Conservation (phyloP, 2,888 invertebrate species). For the Meteorus colon region DNA sequence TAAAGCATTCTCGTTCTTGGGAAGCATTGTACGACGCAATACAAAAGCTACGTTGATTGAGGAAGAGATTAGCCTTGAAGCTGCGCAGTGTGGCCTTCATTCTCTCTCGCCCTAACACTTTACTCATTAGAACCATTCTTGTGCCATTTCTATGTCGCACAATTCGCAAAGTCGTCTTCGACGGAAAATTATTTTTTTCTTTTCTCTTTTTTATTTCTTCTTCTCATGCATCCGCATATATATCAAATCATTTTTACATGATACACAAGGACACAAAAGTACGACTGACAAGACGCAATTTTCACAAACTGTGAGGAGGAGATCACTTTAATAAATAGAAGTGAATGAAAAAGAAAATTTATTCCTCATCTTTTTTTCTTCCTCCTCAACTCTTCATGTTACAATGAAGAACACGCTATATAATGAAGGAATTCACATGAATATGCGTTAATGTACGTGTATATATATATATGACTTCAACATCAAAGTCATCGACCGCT, state of each 20-base stretch:
- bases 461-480: constrained; percentile 44
- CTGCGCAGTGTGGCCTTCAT: constrained; percentile 41
- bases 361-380: background rate
- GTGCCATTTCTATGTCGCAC: constrained; percentile 36
- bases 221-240: background rate
- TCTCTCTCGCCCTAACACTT: constrained; percentile 37
- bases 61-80: constrained; percentile 56
- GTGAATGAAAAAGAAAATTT: background rate
- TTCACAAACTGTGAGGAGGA: background rate
- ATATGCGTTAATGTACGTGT: constrained; percentile 2
- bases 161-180: constrained; percentile 3
- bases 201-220: background rate
- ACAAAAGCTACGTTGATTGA: constrained; percentile 58
- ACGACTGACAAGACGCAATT: background rate
- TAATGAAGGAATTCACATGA: constrained; percentile 16
- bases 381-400: background rate
- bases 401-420: background rate
- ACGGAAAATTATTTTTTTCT: constrained; percentile 4
- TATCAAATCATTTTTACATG: background rate
- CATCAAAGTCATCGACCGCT: constrained; percentile 58
- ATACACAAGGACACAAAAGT: background rate
- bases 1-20: background rate
- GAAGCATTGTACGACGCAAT: constrained; percentile 37
- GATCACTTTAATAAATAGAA: background rate
- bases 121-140: constrained; percentile 48